These are phyloP conservation scores for Oncorhynchus clarkii DNA, from an alignment of 2,113 vertebrate genomes.

Conservation along the genomic window DNA sequence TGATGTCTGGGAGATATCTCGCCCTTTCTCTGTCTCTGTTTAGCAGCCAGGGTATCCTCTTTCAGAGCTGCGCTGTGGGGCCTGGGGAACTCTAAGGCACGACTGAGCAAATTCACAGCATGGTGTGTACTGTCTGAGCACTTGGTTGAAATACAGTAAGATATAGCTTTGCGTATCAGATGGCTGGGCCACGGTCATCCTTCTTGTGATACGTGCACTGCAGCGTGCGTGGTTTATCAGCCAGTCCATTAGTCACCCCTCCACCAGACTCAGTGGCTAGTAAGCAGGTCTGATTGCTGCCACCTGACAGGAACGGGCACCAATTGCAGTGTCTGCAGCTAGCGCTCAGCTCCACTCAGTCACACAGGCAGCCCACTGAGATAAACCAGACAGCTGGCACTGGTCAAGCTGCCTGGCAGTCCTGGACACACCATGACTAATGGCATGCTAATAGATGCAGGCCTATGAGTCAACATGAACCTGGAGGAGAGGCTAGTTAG, in stretches of 20 bases:
- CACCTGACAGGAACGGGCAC: constrained; percentile 36
- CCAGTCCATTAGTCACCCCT: not conserved
- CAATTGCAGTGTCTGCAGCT: constrained; percentile 15
- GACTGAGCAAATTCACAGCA: not conserved
- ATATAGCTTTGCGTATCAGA: not conserved
- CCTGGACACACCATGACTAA: not conserved
- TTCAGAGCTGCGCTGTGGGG: not conserved
- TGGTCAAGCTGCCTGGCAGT: not conserved
- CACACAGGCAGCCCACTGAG: not conserved
- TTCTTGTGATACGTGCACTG: not conserved
- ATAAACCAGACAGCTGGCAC: constrained; percentile 29
- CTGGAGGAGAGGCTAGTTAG: no score
- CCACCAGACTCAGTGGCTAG: constrained; percentile 23
- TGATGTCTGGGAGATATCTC: not conserved
- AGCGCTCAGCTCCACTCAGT: constrained; percentile 8
- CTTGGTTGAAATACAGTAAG: not conserved
- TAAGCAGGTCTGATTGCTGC: constrained; percentile 34
- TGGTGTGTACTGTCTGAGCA: not conserved
- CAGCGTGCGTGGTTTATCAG: not conserved
- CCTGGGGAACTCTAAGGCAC: not conserved
- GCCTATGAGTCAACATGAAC: no score
- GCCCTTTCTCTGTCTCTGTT: not conserved
- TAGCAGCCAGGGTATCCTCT: constrained; percentile 16
- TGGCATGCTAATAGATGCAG: no score
- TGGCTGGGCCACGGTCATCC: not conserved